phyloP scores from a whole-genome alignment of 2,113 vertebrate genomes.

The Camelus bactrianus region DNA sequence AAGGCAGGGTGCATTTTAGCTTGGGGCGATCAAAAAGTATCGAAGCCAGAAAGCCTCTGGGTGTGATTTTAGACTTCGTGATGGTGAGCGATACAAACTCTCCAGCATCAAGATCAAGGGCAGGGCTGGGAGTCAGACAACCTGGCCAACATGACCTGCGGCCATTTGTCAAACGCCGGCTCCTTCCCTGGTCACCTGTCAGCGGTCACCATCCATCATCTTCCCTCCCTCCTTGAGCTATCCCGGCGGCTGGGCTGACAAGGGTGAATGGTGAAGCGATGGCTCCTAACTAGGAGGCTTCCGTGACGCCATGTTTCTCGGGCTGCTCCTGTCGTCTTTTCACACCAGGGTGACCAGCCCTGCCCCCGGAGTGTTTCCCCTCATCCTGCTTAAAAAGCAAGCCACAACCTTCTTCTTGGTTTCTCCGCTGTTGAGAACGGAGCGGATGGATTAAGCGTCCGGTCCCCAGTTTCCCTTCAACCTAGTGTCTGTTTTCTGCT shows the following conservation, averaged over 20 bases:
- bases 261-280: background rate
- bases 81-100: background rate
- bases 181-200: slow-evolving; percentile 19
- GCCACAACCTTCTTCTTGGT: background rate
- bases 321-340: background rate
- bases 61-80: background rate
- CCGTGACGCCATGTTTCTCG: fast-evolving
- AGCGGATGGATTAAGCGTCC: background rate
- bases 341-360: slow-evolving; percentile 15
- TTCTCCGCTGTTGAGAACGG: slow-evolving; percentile 23
- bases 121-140: background rate
- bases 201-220: background rate
- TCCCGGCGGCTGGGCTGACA: background rate
- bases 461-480: slow-evolving; percentile 52
- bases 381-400: background rate
- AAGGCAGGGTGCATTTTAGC: background rate
- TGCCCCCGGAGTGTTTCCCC: background rate
- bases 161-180: slow-evolving; percentile 1
- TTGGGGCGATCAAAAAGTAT: background rate
- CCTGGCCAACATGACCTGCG: background rate
- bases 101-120: background rate
- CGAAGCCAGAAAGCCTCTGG: background rate
- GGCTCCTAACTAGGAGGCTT: slow-evolving; percentile 51
- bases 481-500: background rate
- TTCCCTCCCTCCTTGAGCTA: background rate